These are phyloP conservation scores for Psammodynastes pulverulentus DNA, from an alignment of 2,113 vertebrate genomes.

Conservation along the genomic window DNA sequence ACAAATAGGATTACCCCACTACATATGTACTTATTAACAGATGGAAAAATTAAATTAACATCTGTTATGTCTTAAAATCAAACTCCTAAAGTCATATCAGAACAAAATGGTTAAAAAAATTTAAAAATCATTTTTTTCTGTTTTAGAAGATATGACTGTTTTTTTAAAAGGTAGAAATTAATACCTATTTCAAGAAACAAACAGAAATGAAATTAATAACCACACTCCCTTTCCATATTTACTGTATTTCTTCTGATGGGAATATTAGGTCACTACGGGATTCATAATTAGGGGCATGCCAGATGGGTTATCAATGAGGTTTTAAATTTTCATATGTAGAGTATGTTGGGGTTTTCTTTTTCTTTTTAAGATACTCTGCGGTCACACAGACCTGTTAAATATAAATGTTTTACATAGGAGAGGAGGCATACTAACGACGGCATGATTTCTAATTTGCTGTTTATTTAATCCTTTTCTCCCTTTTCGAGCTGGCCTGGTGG, in stretches of 20 bases:
- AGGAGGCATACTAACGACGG: slow-evolving; percentile 40
- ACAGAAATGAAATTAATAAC: slow-evolving; percentile 70
- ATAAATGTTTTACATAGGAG: slow-evolving; percentile 54
- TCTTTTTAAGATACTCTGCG: slow-evolving; percentile 55
- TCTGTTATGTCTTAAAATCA: slow-evolving; percentile 8
- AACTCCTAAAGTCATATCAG: slow-evolving; percentile 48
- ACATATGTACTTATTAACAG: slow-evolving; percentile 13
- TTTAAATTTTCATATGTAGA: slow-evolving; percentile 73
- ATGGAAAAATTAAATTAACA: slow-evolving; percentile 27
- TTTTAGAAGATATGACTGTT: slow-evolving; percentile 52
- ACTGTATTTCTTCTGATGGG: slow-evolving; percentile 68
- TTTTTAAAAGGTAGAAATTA: slow-evolving; percentile 34
- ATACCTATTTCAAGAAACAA: slow-evolving; percentile 66
- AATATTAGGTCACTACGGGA: slow-evolving; percentile 67
- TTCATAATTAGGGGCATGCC: slow-evolving; percentile 72
- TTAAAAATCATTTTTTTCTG: slow-evolving; percentile 28
- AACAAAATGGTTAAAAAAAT: slow-evolving; percentile 45
- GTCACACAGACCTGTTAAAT: slow-evolving; percentile 56
- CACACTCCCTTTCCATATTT: slow-evolving; percentile 65
- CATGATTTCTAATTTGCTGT: slow-evolving; percentile 48
- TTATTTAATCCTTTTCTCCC: slow-evolving; percentile 41
- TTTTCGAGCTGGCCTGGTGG: slow-evolving; percentile 1
- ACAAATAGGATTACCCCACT: slow-evolving; percentile 26
- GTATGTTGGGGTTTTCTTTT: slow-evolving; percentile 49
- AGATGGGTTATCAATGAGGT: slow-evolving; percentile 76